Evolutionary conservation across 2,888 invertebrate species (phyloP), one percentile per base, ranked within the genome.

Genomic region (Drosophila fulvimacula): DNA sequence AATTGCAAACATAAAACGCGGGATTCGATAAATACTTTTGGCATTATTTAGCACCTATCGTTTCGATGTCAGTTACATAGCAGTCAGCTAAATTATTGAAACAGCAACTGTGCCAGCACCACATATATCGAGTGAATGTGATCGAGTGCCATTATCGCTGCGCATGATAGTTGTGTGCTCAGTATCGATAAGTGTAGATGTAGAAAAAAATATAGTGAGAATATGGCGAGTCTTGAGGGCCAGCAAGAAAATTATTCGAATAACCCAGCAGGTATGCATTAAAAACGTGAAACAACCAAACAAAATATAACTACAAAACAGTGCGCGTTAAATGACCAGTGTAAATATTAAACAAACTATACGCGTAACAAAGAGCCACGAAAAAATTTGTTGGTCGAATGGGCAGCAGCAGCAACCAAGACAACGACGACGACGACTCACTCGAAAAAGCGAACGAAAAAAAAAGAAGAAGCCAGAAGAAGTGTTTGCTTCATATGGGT

Each of bases 161-260:
- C 42, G 38, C 38, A 67, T 72, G 67, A 76, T 59, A 76, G 74
- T 75, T 67, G 62, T 67, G 41, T 67, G 68, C 73, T 68, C 69
- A 51, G 68, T 76, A 77, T 76, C 78, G 78, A 76, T 79, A 79
- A 70, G 70, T 66, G 79, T 79, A 76, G 79, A 76, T 79, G 79
- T 74, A 76, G 76, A 76, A 76, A 76, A 76, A 79, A 74, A 79
- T 76, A 79, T 79, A 74, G 79, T 76, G 76, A 76, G 92, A 93
- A 93, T 92, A 93, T 92, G 93, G 92, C 92, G 93, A 92, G 92
- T 92, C 90, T 93, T 91, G 93, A 91, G 90, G 93, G 92, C 88
- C 92, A 93, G 90, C 91, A 92, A 90, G 90, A 92, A 91, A 92
- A 92, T 92, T 90, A 88, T 88, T 85, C 91, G 86, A 92, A 91